These are phyloP conservation scores for Napeogenes inachia DNA, from an alignment of 2,888 invertebrate genomes.

Conservation along the genomic window DNA sequence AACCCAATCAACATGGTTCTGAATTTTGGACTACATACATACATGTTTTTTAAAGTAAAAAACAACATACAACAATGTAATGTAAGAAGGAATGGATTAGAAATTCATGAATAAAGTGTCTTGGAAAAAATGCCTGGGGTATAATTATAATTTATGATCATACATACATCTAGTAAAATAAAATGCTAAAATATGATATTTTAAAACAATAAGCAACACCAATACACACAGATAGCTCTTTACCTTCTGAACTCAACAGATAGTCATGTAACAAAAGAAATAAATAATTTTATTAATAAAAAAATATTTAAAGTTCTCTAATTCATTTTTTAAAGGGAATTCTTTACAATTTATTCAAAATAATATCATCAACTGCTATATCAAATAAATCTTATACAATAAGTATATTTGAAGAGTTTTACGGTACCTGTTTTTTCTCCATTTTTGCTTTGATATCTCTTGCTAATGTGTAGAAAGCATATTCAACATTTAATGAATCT, in stretches of 20 bases:
- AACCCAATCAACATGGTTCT: no score
- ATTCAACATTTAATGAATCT: slow-evolving; percentile 97
- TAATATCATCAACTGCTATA: no score
- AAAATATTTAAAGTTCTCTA: not conserved
- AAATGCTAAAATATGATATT: not conserved
- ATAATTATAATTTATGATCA: not conserved
- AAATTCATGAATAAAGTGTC: not conserved
- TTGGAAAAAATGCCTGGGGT: not conserved
- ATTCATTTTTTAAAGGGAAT: no score
- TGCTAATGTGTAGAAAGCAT: slow-evolving; percentile 97
- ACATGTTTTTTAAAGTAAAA: no score
- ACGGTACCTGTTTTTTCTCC: slow-evolving; percentile 96
- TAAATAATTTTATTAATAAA: slow-evolving; percentile 7
- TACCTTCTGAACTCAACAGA: slow-evolving; percentile 67
- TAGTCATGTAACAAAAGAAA: slow-evolving; percentile 70
- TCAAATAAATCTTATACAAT: not conserved
- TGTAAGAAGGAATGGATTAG: no score
- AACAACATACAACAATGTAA: no score
- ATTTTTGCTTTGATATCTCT: slow-evolving; percentile 98
- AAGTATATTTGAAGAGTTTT: not conserved
- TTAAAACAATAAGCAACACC: slow-evolving; percentile 30
- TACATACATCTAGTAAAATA: not conserved
- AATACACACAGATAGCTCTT: slow-evolving; percentile 34
- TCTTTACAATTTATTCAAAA: no score
- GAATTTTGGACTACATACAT: no score